A percentile compares a stretch with the other conserved stretches of the same genome.
phyloP scores from a whole-genome alignment of 2,113 vertebrate species.

The Amblyopsis rosae region DNA sequence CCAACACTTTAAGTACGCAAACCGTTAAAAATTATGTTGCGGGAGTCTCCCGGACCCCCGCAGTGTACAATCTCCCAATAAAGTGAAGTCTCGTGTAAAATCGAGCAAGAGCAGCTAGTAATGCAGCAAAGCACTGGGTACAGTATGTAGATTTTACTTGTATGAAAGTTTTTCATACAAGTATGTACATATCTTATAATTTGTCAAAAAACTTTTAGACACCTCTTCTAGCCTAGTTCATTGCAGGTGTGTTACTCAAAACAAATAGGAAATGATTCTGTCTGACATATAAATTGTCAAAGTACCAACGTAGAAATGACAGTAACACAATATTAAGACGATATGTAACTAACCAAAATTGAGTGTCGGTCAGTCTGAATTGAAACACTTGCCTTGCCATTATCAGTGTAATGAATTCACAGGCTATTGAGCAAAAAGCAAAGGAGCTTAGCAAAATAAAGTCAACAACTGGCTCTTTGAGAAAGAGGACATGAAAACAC shows the following conservation, averaged over 20 bases:
- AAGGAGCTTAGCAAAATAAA: slow-evolving; percentile 36
- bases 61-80: too few relatives aligned
- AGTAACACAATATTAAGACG: background rate
- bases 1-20: too few relatives aligned
- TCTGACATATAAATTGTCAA: background rate
- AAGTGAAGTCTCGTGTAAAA: too few relatives aligned
- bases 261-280: background rate
- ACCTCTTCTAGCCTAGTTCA: background rate
- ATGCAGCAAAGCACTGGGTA: too few relatives aligned
- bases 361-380: slow-evolving; percentile 13
- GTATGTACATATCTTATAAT: too few relatives aligned
- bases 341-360: slow-evolving; percentile 3
- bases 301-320: background rate
- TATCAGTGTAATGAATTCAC: slow-evolving; percentile 40
- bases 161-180: too few relatives aligned
- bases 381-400: slow-evolving; percentile 23
- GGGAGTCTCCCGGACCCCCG: too few relatives aligned
- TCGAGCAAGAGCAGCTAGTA: too few relatives aligned
- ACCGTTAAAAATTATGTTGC: too few relatives aligned
- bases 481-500: slow-evolving; percentile 23
- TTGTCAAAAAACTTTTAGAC: background rate
- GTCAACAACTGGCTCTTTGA: slow-evolving; percentile 17
- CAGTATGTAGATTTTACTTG: too few relatives aligned
- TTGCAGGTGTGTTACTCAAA: background rate
- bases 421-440: slow-evolving; percentile 24